A percentile compares a stretch with the other conserved stretches of the same genome.
Conservation (phyloP, 2,797 vertebrate genomes). For the Enteromius thamalakanensis region DNA sequence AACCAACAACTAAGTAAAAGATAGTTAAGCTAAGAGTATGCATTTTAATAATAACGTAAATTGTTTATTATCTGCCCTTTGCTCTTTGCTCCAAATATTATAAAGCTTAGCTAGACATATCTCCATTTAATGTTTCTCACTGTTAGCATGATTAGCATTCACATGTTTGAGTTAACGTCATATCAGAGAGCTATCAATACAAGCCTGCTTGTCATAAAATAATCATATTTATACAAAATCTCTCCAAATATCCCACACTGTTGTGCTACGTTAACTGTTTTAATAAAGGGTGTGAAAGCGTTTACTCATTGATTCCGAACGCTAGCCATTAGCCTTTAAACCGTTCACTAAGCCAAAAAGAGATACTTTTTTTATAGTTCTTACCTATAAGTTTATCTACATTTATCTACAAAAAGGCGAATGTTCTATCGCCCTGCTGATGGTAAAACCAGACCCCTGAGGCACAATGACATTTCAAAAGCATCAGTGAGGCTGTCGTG, state of each 20-base stretch:
- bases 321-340: constrained; percentile 29
- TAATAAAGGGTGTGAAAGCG: background rate
- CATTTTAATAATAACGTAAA: background rate
- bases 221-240: background rate
- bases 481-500: constrained; percentile 12
- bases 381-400: background rate
- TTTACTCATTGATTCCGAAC: background rate
- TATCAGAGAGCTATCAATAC: background rate
- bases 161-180: background rate
- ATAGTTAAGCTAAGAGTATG: background rate
- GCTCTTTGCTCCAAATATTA: background rate
- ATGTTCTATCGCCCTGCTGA: background rate
- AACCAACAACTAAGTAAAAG: background rate
- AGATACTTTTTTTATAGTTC: background rate
- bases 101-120: background rate
- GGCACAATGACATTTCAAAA: constrained; percentile 23
- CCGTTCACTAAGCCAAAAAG: constrained; percentile 8
- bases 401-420: background rate
- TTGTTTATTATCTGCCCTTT: background rate
- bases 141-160: constrained; percentile 45
- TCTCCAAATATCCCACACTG: background rate
- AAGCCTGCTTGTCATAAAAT: background rate
- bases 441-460: background rate
- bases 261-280: background rate
- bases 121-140: background rate